These are phyloP conservation scores for Hoplodrina blanda DNA, from an alignment of 2,888 invertebrate genomes.

Conservation along the genomic window DNA sequence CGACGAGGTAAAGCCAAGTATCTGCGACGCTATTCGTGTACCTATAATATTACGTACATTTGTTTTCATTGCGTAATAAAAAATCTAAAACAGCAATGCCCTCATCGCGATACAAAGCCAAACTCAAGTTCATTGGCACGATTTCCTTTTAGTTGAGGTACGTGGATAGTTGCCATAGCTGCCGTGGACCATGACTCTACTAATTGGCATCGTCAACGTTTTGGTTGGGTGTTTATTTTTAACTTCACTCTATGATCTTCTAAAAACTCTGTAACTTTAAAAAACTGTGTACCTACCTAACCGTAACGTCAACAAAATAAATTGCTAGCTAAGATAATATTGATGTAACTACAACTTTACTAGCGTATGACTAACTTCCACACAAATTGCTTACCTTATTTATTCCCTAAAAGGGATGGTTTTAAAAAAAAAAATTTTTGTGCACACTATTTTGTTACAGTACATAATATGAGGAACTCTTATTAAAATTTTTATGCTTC, in stretches of 20 bases:
- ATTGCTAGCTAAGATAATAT: neutral
- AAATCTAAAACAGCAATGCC: conserved; percentile 74
- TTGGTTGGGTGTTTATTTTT: conserved; percentile 51
- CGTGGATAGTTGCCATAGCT: conserved; percentile 76
- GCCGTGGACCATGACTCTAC: conserved; percentile 77
- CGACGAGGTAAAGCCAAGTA: conserved; percentile 41
- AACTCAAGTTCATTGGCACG: conserved; percentile 87
- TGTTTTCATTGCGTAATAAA: conserved; percentile 72
- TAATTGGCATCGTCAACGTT: conserved; percentile 74
- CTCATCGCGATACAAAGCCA: conserved; percentile 76
- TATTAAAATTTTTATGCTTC: too few relatives aligned
- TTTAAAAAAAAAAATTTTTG: too few relatives aligned
- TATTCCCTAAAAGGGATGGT: too few relatives aligned
- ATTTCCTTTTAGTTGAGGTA: conserved; percentile 73
- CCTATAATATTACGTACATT: conserved; percentile 51
- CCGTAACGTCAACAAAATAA: conserved; percentile 14
- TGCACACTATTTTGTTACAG: too few relatives aligned
- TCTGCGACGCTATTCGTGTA: conserved; percentile 38
- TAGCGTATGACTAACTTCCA: too few relatives aligned
- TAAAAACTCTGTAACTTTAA: conserved; percentile 18
- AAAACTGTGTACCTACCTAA: neutral
- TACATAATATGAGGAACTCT: too few relatives aligned
- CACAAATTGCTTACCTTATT: too few relatives aligned
- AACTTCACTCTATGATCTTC: conserved; percentile 32
- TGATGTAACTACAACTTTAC: too few relatives aligned